Percentiles rank a stretch among this genome's conserved stretches.
These are phyloP conservation scores for Trilocha varians DNA, from an alignment of 2,888 invertebrate genomes.

Conservation along the genomic window DNA sequence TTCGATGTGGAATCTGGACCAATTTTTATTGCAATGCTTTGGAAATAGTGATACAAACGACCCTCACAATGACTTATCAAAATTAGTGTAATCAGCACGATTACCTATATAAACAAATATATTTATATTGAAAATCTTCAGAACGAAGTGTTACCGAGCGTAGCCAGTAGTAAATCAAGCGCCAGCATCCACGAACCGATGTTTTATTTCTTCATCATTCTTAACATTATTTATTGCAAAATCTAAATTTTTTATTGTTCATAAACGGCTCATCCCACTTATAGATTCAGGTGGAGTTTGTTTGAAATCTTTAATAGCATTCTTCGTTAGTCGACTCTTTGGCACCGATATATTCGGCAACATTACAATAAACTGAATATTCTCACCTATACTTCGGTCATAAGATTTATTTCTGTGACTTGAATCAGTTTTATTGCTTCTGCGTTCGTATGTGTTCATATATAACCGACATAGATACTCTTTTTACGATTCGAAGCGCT, in stretches of 20 bases:
- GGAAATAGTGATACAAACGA: conserved; percentile 59
- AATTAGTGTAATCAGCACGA: conserved; percentile 18
- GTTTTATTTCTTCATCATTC: conserved; percentile 42
- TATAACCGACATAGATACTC: conserved; percentile 68
- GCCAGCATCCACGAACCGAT: conserved; percentile 26
- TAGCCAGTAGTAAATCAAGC: conserved; percentile 31
- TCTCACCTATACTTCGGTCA: conserved; percentile 56
- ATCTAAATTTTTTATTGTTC: conserved; percentile 47
- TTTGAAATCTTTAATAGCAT: conserved; percentile 47
- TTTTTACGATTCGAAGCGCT: conserved; percentile 69
- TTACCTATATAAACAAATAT: too few species aligned
- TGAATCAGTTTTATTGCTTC: conserved; percentile 66
- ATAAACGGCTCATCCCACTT: conserved; percentile 32
- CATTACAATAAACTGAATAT: conserved; percentile 45
- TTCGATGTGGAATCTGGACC: conserved; percentile 73
- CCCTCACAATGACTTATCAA: conserved; percentile 50
- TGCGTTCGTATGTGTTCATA: conserved; percentile 69
- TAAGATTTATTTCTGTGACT: conserved; percentile 70
- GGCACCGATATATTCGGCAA: conserved; percentile 34
- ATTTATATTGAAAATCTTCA: too few species aligned
- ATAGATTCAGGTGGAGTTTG: conserved; percentile 40
- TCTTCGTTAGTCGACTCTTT: conserved; percentile 38
- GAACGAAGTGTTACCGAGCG: too few species aligned
- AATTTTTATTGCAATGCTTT: conserved; percentile 70
- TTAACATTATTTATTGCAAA: conserved; percentile 45